Evolutionary conservation across 2,888 invertebrate genomes (phyloP).

Genomic region (Argyresthia albistria): DNA sequence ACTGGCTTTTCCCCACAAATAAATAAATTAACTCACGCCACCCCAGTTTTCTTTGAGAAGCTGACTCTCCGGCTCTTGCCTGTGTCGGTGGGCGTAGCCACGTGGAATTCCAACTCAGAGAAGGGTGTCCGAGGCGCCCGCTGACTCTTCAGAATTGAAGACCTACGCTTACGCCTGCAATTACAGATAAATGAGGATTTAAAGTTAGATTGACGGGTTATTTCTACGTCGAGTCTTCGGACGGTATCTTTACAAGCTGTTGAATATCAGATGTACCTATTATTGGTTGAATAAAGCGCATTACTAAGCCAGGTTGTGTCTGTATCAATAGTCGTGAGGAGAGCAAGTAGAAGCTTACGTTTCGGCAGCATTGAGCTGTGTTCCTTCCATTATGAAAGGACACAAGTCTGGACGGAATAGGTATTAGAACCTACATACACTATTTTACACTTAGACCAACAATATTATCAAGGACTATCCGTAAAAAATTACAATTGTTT

Average conservation of each 20-base stretch:
- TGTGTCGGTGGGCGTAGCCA: conserved; percentile 52
- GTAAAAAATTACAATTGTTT: background rate
- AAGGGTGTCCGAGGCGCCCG: conserved; percentile 52
- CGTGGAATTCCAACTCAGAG: conserved; percentile 57
- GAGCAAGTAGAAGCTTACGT: background rate
- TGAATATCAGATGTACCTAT: too few relatives aligned
- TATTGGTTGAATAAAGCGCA: too few relatives aligned
- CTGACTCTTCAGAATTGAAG: conserved; percentile 56
- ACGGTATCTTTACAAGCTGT: too few relatives aligned
- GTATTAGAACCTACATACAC: background rate
- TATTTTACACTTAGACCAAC: background rate
- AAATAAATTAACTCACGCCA: conserved; percentile 38
- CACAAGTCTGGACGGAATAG: background rate
- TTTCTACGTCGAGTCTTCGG: too few relatives aligned
- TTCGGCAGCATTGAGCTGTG: background rate
- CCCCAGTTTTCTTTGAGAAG: conserved; percentile 49
- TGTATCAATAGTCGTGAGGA: too few relatives aligned
- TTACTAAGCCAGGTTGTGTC: too few relatives aligned
- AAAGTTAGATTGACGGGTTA: too few relatives aligned
- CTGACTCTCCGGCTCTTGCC: conserved; percentile 57
- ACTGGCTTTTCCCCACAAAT: too few relatives aligned
- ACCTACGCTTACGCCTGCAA: conserved; percentile 49
- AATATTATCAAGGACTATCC: too few relatives aligned
- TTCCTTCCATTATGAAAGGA: background rate
- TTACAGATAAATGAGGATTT: background rate